Percentiles rank a stretch among this genome's conserved stretches.
Evolutionary conservation across 2,113 vertebrate genomes (phyloP).

Genomic region (Cyphomyrus discorhynchus): DNA sequence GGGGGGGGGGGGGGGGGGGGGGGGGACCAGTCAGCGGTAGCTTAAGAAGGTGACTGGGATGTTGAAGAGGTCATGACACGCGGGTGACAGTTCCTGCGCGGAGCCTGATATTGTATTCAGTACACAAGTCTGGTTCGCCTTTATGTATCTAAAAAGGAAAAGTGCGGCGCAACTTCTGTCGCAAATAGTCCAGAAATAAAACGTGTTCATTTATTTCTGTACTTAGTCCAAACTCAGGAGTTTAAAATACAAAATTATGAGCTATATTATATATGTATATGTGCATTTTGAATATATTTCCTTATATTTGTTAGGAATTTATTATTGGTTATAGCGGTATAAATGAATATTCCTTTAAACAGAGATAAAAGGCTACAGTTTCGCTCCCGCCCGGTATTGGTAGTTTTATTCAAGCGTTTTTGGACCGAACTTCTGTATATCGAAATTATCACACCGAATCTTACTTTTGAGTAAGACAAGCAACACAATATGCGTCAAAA

Average conservation of each 20-base stretch:
- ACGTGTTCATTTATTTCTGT: background rate
- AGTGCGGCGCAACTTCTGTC: background rate
- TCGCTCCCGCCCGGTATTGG: background rate
- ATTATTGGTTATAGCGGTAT: background rate
- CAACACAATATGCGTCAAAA: background rate
- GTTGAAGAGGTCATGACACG: conserved; percentile 65
- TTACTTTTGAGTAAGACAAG: background rate
- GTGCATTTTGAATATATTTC: background rate
- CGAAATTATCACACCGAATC: background rate
- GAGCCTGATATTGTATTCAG: conserved; percentile 64
- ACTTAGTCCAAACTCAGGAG: background rate
- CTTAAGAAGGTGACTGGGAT: conserved; percentile 59
- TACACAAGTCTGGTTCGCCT: conserved; percentile 52
- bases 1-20: background rate
- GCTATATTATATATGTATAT: background rate
- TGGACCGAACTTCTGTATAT: background rate
- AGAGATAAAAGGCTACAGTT: background rate
- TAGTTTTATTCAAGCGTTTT: background rate
- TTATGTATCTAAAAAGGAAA: conserved; percentile 20
- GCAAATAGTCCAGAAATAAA: background rate
- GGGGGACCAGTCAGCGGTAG: conserved; percentile 12
- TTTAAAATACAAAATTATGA: background rate
- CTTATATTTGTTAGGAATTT: background rate
- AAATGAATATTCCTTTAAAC: background rate
- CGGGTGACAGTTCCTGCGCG: conserved; percentile 57